These are phyloP conservation scores for Malacosoma neustria DNA, from an alignment of 2,888 invertebrate species.

Conservation along the genomic window DNA sequence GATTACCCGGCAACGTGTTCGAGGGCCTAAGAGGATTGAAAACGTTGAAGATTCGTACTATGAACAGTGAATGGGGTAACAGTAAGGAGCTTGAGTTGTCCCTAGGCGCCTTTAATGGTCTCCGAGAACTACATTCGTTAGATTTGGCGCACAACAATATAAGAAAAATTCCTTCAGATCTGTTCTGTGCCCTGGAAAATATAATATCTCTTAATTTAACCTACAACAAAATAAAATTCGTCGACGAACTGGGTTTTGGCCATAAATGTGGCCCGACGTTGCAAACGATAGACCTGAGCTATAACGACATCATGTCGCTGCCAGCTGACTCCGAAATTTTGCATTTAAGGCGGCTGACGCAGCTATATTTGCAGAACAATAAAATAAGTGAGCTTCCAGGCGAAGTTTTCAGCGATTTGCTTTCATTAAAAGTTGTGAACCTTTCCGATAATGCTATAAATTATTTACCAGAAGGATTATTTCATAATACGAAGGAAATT, in stretches of 20 bases:
- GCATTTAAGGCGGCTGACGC: constrained; percentile 84
- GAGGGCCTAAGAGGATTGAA: constrained; percentile 87
- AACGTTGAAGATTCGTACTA: constrained; percentile 83
- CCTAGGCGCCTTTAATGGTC: constrained; percentile 81
- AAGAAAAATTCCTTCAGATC: constrained; percentile 83
- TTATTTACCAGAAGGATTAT: constrained; percentile 86
- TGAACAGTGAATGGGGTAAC: constrained; percentile 85
- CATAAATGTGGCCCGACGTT: constrained; percentile 79
- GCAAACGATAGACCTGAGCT: constrained; percentile 85
- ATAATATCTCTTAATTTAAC: constrained; percentile 90
- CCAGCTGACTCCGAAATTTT: constrained; percentile 86
- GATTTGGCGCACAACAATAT: constrained; percentile 89
- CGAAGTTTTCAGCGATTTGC: constrained; percentile 85
- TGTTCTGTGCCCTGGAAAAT: constrained; percentile 86
- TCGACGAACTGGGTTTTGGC: constrained; percentile 83
- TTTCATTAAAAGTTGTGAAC: constrained; percentile 87
- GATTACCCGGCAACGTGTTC: constrained; percentile 85
- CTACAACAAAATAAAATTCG: constrained; percentile 85
- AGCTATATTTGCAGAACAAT: constrained; percentile 88
- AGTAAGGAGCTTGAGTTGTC: constrained; percentile 83
- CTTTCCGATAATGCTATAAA: constrained; percentile 89
- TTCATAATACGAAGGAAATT: constrained; percentile 86
- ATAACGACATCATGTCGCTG: constrained; percentile 84
- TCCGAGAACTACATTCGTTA: constrained; percentile 85
- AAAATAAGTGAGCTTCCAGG: constrained; percentile 84